phyloP scores from a whole-genome alignment of 2,113 vertebrate genomes.

The Neodontobutis hainanensis region DNA sequence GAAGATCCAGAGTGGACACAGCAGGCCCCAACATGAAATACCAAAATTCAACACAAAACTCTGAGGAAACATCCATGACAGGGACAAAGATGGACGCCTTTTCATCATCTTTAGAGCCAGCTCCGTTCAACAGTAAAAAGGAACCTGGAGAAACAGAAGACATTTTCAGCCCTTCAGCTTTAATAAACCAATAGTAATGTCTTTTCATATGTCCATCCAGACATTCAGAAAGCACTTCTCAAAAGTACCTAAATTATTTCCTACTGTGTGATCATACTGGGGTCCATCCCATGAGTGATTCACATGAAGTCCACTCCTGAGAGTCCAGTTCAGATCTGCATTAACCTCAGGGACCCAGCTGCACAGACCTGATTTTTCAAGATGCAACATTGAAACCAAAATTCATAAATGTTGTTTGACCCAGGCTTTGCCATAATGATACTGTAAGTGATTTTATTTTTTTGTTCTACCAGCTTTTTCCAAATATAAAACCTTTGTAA shows the following conservation, averaged over 20 bases:
- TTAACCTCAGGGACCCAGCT: conserved; percentile 69
- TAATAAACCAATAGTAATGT: neutral
- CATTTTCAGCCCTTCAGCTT: neutral
- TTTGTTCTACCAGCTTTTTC: too few species aligned
- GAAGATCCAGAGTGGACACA: conserved; percentile 71
- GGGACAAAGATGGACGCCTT: conserved; percentile 61
- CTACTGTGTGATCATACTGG: conserved; percentile 74
- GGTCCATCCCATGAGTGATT: conserved; percentile 66
- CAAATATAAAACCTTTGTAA: too few species aligned
- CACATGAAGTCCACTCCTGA: conserved; percentile 56
- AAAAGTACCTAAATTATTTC: conserved; percentile 69
- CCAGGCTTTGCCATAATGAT: too few species aligned
- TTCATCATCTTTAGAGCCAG: conserved; percentile 52
- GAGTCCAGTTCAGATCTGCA: conserved; percentile 68
- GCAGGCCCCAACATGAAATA: conserved; percentile 77
- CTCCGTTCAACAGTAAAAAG: conserved; percentile 74
- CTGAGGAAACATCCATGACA: conserved; percentile 15
- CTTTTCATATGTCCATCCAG: too few species aligned
- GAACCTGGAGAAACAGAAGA: conserved; percentile 57
- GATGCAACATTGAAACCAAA: neutral
- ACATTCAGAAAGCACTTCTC: too few species aligned
- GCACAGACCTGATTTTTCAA: conserved; percentile 68
- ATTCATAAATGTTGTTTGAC: neutral
- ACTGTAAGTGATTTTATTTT: too few species aligned
- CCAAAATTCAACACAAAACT: conserved; percentile 78